A percentile compares a stretch with the other conserved stretches of the same genome.
Evolutionary conservation across 2,113 vertebrate genomes (phyloP).

Genomic region (Nothobranchius kuhntae): DNA sequence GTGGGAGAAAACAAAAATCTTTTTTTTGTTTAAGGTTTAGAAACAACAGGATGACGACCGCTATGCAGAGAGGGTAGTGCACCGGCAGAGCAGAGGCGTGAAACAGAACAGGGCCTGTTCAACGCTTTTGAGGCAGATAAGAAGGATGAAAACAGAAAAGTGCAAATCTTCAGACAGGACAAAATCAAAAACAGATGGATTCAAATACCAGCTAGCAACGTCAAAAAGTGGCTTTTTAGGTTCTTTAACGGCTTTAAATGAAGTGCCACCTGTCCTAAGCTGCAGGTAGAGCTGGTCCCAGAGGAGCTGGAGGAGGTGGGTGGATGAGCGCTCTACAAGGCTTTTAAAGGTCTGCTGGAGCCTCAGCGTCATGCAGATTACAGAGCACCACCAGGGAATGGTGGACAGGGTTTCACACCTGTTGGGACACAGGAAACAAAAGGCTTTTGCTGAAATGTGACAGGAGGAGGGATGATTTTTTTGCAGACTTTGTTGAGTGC

Average conservation of each 20-base stretch:
- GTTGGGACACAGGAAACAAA: conserved; percentile 22
- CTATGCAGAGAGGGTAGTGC: conserved; percentile 5
- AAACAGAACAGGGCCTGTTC: neutral
- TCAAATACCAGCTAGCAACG: conserved; percentile 29
- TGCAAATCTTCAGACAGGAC: conserved; percentile 13
- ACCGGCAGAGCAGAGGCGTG: neutral
- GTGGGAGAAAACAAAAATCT: conserved; percentile 31
- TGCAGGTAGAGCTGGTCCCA: conserved; percentile 31
- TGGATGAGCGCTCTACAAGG: conserved; percentile 43
- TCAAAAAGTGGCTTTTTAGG: conserved; percentile 33
- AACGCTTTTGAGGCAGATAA: neutral
- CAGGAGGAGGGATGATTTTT: conserved; percentile 23
- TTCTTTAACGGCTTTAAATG: conserved; percentile 57
- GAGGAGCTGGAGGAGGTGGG: conserved; percentile 6
- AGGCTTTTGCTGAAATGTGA: conserved; percentile 37
- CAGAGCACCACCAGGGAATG: conserved; percentile 32
- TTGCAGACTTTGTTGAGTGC: conserved; percentile 39
- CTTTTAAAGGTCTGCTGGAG: conserved; percentile 43
- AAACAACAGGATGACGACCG: conserved; percentile 16
- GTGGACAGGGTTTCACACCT: conserved; percentile 33
- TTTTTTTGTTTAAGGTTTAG: conserved; percentile 8
- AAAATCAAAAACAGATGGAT: conserved; percentile 30
- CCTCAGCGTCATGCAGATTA: conserved; percentile 35
- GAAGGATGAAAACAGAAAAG: conserved; percentile 30
- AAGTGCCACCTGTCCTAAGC: conserved; percentile 10